These are phyloP conservation scores for Synodontis membranacea DNA, from an alignment of 2,113 vertebrate genomes.

Conservation along the genomic window DNA sequence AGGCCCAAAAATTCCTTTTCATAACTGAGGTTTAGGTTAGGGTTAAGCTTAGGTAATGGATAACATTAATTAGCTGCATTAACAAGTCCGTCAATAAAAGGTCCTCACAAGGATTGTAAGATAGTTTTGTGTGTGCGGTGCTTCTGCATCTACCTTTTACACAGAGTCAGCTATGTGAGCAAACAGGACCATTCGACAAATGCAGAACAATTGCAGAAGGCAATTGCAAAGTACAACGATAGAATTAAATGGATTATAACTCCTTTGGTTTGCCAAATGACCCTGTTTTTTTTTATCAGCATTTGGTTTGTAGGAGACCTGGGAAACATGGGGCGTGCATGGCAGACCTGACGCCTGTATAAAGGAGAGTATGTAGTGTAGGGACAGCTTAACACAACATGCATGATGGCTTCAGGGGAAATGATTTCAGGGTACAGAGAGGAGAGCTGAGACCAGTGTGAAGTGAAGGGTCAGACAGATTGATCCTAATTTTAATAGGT, in stretches of 20 bases:
- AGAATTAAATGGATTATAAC: background rate
- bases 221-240: background rate
- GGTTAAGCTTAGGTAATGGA: no score
- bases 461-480: conserved; percentile 10
- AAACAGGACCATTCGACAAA: conserved; percentile 60
- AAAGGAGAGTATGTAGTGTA: background rate
- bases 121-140: conserved; percentile 13
- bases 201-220: conserved; percentile 58
- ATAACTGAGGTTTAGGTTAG: no score
- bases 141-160: conserved; percentile 17
- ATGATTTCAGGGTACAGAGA: conserved; percentile 17
- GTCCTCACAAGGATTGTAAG: no score
- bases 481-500: background rate
- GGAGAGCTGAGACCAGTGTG: background rate
- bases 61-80: no score
- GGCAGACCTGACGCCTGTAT: conserved; percentile 9
- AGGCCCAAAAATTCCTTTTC: no score
- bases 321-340: no score
- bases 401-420: background rate
- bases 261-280: background rate
- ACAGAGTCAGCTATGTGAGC: conserved; percentile 48
- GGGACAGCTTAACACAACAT: conserved; percentile 9
- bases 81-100: no score
- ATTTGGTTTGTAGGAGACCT: background rate
- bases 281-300: background rate